Evolutionary conservation across 2,113 vertebrate genomes (phyloP).

Genomic region (Mionectes macconnelli): DNA sequence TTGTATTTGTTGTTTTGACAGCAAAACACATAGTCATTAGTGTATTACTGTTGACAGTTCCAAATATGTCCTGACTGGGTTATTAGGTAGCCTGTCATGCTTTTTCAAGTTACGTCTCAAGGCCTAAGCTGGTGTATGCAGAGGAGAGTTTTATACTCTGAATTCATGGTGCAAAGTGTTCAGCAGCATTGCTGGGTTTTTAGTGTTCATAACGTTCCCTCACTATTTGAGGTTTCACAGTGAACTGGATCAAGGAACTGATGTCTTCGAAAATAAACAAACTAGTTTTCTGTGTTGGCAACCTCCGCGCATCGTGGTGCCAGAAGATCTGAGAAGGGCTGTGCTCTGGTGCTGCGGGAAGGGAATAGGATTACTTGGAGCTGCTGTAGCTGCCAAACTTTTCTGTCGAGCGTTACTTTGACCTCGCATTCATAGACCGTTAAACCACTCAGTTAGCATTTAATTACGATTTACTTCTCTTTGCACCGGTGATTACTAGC

Average conservation of each 20-base stretch:
- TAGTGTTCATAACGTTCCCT: background rate
- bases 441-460: slow-evolving; percentile 9
- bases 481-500: background rate
- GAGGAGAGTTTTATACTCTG: background rate
- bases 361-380: slow-evolving; percentile 12
- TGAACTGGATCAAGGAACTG: slow-evolving; percentile 13
- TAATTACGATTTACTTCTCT: slow-evolving; percentile 14
- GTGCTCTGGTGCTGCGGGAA: background rate
- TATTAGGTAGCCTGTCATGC: background rate
- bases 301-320: background rate
- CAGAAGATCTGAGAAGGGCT: background rate
- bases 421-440: background rate
- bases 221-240: background rate
- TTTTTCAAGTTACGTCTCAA: background rate
- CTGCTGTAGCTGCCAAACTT: slow-evolving; percentile 1
- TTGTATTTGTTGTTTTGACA: background rate
- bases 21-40: background rate
- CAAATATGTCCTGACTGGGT: background rate
- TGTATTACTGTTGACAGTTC: background rate
- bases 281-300: slow-evolving; percentile 29
- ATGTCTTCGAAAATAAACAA: slow-evolving; percentile 32
- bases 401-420: background rate
- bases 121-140: background rate
- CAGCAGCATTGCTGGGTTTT: background rate
- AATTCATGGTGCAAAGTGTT: background rate